phyloP scores from a whole-genome alignment of 2,888 invertebrate genomes.

The Athalia circularis region DNA sequence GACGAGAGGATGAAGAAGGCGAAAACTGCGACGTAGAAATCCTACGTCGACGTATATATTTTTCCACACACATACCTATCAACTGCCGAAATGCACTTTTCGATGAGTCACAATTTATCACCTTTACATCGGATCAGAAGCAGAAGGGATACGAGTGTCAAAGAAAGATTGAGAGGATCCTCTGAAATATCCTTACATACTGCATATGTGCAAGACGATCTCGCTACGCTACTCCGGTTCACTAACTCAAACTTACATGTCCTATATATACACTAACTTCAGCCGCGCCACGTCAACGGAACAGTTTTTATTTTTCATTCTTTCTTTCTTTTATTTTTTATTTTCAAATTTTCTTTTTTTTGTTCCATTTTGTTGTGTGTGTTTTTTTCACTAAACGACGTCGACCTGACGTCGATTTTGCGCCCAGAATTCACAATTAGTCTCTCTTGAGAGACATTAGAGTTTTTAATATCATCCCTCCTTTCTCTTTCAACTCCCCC shows the following conservation, averaged over 20 bases:
- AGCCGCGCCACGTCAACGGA: neutral
- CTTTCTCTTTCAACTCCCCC: too few species aligned
- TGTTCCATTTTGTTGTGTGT: neutral
- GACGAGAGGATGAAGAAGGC: too few species aligned
- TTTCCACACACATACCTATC: neutral
- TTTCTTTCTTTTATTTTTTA: neutral
- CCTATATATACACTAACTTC: neutral
- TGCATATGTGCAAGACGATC: neutral
- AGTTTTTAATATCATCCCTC: neutral
- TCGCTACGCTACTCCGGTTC: neutral
- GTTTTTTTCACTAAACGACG: neutral
- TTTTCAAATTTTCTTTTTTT: neutral
- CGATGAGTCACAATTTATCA: slow-evolving; percentile 31
- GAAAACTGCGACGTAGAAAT: too few species aligned
- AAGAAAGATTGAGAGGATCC: slow-evolving; percentile 8
- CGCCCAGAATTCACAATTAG: slow-evolving; percentile 36
- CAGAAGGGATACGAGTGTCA: slow-evolving; percentile 24
- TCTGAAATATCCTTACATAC: neutral
- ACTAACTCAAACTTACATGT: neutral
- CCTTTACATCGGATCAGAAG: neutral
- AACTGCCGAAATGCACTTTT: neutral
- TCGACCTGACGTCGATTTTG: neutral
- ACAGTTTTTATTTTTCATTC: too few species aligned
- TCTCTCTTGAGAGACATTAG: slow-evolving; percentile 26
- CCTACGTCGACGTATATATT: too few species aligned